A percentile compares a stretch with the other conserved stretches of the same genome.
Evolutionary conservation across 2,797 vertebrate genomes (phyloP).

Genomic region (Karalla daura): DNA sequence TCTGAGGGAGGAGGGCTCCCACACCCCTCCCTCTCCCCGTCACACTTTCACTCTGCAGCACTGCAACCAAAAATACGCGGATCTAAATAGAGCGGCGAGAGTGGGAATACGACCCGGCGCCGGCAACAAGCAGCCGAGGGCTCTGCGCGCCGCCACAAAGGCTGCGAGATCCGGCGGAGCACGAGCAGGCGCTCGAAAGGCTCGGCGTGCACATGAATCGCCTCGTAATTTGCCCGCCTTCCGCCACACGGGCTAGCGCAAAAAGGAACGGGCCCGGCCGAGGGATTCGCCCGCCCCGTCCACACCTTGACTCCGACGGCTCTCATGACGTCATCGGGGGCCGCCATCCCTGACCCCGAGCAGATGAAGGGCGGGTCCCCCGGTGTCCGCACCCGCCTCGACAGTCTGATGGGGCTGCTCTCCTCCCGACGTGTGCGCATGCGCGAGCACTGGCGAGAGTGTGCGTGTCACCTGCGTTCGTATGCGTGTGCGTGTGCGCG

Average conservation of each 20-base stretch:
- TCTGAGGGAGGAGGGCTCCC: slow-evolving; percentile 76
- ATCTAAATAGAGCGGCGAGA: slow-evolving; percentile 85
- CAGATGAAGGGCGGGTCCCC: slow-evolving; percentile 82
- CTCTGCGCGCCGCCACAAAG: slow-evolving; percentile 71
- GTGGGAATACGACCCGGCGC: slow-evolving; percentile 81
- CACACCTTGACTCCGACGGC: slow-evolving; percentile 50
- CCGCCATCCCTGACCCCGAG: slow-evolving; percentile 78
- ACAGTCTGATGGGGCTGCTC: slow-evolving; percentile 72
- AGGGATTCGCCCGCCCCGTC: slow-evolving; percentile 40
- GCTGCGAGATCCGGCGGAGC: slow-evolving; percentile 60
- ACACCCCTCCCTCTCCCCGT: slow-evolving; percentile 69
- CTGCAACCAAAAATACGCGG: slow-evolving; percentile 87
- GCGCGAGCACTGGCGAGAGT: slow-evolving; percentile 69
- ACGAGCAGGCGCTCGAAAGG: slow-evolving; percentile 66
- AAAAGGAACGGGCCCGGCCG: slow-evolving; percentile 51
- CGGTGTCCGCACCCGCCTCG: slow-evolving; percentile 68
- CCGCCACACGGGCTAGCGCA: slow-evolving; percentile 46
- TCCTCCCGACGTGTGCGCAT: slow-evolving; percentile 74
- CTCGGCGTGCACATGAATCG: slow-evolving; percentile 73
- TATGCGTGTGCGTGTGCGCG: slow-evolving; percentile 24
- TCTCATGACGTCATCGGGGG: slow-evolving; percentile 76
- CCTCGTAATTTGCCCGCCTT: slow-evolving; percentile 55
- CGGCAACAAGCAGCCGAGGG: slow-evolving; percentile 72
- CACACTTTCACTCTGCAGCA: slow-evolving; percentile 76
- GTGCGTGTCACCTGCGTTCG: too few relatives aligned